Evolutionary conservation across 1,140 invertebrate species (phyloP).

Genomic region (Procambarus clarkii): DNA sequence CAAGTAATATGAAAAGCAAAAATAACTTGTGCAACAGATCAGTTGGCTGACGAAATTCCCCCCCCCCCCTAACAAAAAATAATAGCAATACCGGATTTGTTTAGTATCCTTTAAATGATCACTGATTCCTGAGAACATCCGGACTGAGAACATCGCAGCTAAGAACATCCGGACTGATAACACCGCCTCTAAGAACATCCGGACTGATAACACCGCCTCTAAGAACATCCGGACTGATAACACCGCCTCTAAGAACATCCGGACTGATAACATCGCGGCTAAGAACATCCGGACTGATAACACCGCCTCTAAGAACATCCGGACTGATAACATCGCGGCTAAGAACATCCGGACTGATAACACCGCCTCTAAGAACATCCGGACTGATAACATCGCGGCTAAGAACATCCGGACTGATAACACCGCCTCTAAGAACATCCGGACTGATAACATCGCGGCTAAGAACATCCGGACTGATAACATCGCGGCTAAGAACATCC

Average conservation of each 20-base stretch:
- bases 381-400: not conserved
- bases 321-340: not conserved
- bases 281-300: not conserved
- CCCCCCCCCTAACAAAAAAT: too few species aligned
- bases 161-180: not conserved
- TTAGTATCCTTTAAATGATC: too few species aligned
- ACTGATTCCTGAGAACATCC: too few species aligned
- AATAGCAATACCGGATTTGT: too few species aligned
- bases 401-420: not conserved
- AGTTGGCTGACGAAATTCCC: too few species aligned
- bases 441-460: too few species aligned
- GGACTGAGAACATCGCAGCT: too few species aligned
- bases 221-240: not conserved
- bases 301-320: not conserved
- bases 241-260: too few species aligned
- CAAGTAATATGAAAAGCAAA: too few species aligned
- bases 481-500: not conserved
- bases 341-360: not conserved
- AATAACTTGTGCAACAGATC: too few species aligned
- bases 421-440: not conserved
- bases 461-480: too few species aligned
- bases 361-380: not conserved
- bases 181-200: not conserved
- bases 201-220: not conserved
- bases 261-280: too few species aligned